A percentile compares a stretch with the other conserved stretches of the same genome.
These are phyloP conservation scores for Mechanitis mazaeus DNA, from an alignment of 2,888 invertebrate genomes.

Conservation along the genomic window DNA sequence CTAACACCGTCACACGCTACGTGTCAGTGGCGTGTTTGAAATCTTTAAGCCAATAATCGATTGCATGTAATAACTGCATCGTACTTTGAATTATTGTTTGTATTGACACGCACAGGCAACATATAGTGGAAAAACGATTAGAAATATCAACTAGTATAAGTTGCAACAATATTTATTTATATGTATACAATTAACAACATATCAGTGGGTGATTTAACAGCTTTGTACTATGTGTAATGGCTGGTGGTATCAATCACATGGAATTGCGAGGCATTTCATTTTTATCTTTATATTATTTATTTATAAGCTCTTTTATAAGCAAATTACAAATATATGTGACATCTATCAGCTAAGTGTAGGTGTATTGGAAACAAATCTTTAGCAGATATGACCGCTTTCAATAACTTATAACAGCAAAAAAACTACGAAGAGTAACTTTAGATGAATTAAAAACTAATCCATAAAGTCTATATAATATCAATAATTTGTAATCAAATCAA, in stretches of 20 bases:
- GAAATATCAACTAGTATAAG: not conserved
- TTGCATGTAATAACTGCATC: not conserved
- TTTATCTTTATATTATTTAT: no score
- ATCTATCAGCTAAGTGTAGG: no score
- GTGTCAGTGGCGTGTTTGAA: slow-evolving; percentile 7
- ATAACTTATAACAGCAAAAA: no score
- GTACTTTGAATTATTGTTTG: not conserved
- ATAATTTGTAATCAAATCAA: no score
- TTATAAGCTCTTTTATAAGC: no score
- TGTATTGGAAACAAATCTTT: no score
- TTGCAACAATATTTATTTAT: no score
- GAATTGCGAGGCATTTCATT: not conserved
- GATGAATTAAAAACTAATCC: no score
- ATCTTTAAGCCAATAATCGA: not conserved
- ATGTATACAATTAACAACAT: not conserved
- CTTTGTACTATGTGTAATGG: not conserved
- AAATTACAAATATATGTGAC: no score
- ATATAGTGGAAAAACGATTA: not conserved
- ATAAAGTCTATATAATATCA: no score
- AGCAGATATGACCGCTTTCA: no score
- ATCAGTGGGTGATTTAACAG: not conserved
- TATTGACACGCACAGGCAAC: slow-evolving; percentile 5
- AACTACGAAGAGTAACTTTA: no score
- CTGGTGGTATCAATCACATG: not conserved
- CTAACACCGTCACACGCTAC: slow-evolving; percentile 3